Evolutionary conservation across 2,888 invertebrate species (phyloP).

Genomic region (Cosmia pyralina): DNA sequence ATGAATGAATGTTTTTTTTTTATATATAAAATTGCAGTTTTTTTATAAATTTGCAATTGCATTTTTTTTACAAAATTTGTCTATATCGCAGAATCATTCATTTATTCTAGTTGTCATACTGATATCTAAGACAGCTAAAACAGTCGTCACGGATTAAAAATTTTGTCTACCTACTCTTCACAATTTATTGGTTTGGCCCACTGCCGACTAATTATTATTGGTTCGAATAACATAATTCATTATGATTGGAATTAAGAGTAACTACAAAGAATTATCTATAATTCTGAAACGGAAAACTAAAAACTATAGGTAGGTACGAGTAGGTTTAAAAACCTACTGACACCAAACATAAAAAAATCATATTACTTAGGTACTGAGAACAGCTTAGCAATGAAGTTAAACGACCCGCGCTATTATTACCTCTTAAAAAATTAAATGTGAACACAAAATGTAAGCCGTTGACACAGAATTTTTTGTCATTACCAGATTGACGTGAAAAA

Average conservation of each 20-base stretch:
- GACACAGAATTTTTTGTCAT: background rate
- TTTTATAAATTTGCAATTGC: no score
- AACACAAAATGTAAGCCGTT: background rate
- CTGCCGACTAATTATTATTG: no score
- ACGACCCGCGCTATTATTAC: no score
- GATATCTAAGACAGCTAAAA: slow-evolving; percentile 14
- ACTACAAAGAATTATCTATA: no score
- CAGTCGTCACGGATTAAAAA: background rate
- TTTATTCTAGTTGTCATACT: background rate
- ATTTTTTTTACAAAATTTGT: background rate
- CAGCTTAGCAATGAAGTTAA: background rate
- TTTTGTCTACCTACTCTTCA: background rate
- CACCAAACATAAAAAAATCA: background rate
- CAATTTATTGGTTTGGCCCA: no score
- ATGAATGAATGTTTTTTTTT: no score
- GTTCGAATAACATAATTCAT: no score
- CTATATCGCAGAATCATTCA: slow-evolving; percentile 16
- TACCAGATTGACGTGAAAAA: background rate
- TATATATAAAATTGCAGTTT: no score
- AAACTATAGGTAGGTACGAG: background rate
- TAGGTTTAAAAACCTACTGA: background rate
- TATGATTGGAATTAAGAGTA: no score
- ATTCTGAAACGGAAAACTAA: background rate
- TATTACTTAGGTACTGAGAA: background rate
- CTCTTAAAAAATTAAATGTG: background rate